Percentiles rank a stretch among this genome's conserved stretches.
Conservation (phyloP, 2,888 invertebrate species). For the Drosophila lacicola region DNA sequence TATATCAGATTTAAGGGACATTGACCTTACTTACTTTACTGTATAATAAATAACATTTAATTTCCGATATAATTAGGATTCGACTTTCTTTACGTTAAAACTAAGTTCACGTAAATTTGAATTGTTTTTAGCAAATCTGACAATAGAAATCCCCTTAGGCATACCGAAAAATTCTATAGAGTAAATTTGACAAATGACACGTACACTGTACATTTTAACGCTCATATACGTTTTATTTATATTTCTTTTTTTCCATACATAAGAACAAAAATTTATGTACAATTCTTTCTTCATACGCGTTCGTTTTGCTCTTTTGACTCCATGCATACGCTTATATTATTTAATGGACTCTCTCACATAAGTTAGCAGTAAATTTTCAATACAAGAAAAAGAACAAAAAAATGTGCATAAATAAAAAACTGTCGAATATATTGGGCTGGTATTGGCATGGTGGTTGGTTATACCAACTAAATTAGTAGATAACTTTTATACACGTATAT, state of each 20-base stretch:
- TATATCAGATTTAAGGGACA: too few relatives aligned
- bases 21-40: too few relatives aligned
- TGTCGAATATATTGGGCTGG: constrained; percentile 24
- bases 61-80: too few relatives aligned
- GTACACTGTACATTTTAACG: constrained; percentile 40
- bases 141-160: neutral
- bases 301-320: constrained; percentile 26
- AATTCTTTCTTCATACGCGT: constrained; percentile 36
- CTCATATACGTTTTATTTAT: constrained; percentile 75
- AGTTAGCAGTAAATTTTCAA: constrained; percentile 27
- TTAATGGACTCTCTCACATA: constrained; percentile 49
- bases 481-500: constrained; percentile 58
- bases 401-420: constrained; percentile 26
- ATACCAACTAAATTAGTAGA: constrained; percentile 38
- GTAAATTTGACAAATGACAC: constrained; percentile 22
- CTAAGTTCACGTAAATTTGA: neutral
- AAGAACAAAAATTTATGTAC: constrained; percentile 77
- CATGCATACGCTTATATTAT: constrained; percentile 37
- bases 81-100: too few relatives aligned
- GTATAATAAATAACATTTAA: too few relatives aligned
- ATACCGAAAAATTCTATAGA: neutral
- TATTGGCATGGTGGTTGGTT: constrained; percentile 21
- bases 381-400: constrained; percentile 27
- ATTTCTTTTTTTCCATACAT: constrained; percentile 63
- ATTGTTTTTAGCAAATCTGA: neutral